Percentiles rank a stretch among this genome's conserved stretches.
Conservation (phyloP, 1,140 invertebrate genomes). For the Drosophila guanche region DNA sequence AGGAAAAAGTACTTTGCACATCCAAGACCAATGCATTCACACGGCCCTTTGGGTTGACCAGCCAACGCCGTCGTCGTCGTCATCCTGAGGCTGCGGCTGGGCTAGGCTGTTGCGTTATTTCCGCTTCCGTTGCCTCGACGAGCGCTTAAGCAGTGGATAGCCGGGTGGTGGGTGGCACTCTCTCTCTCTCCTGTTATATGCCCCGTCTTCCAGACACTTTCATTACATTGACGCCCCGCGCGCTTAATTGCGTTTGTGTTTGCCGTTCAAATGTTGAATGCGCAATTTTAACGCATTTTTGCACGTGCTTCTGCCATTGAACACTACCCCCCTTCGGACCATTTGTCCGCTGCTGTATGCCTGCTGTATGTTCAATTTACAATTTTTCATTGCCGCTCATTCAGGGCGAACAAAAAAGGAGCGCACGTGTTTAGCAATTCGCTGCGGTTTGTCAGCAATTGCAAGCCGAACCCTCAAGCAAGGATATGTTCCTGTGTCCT, state of each 20-base stretch:
- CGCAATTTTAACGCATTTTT: slow-evolving; percentile 76
- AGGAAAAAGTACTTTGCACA: slow-evolving; percentile 3
- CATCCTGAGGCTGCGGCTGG: slow-evolving; percentile 26
- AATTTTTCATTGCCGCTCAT: slow-evolving; percentile 69
- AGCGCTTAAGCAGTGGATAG: slow-evolving; percentile 47
- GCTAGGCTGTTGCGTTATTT: slow-evolving; percentile 66
- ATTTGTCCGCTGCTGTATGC: no score
- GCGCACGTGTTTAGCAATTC: slow-evolving; percentile 75
- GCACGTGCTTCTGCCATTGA: slow-evolving; percentile 60
- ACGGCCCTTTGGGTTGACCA: slow-evolving; percentile 57
- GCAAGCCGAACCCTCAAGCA: slow-evolving; percentile 37
- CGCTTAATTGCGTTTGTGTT: slow-evolving; percentile 81
- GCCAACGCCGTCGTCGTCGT: slow-evolving; percentile 42
- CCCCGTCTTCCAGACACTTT: slow-evolving; percentile 42
- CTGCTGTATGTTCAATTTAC: slow-evolving; percentile 56
- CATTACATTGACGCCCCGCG: slow-evolving; percentile 68
- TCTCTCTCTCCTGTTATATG: background rate
- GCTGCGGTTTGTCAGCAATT: slow-evolving; percentile 69
- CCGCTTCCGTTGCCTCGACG: slow-evolving; percentile 65
- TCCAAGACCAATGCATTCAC: slow-evolving; percentile 47
- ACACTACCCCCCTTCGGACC: background rate
- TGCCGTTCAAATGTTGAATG: slow-evolving; percentile 65
- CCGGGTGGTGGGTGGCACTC: slow-evolving; percentile 13
- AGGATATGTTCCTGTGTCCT: slow-evolving; percentile 2
- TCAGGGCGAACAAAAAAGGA: slow-evolving; percentile 35